A percentile compares a stretch with the other conserved stretches of the same genome.
Conservation (phyloP, 2,888 invertebrate species). For the Xylophagus ater region DNA sequence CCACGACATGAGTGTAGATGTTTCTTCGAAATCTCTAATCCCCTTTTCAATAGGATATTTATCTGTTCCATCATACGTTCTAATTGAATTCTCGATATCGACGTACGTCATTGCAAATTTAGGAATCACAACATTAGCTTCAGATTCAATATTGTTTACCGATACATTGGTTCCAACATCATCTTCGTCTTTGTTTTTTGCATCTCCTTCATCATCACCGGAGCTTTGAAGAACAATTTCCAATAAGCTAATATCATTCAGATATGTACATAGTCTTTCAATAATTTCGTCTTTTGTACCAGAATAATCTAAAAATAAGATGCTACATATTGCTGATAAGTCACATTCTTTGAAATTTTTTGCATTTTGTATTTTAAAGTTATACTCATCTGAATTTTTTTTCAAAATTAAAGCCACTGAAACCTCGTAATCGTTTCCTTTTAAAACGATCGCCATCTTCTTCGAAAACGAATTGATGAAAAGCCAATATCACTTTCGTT, state of each 20-base stretch:
- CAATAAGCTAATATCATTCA: no score
- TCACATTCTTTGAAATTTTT: not conserved
- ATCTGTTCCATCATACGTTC: not conserved
- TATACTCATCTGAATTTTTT: constrained; percentile 9
- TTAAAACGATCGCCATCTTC: constrained; percentile 14
- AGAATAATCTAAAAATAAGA: not conserved
- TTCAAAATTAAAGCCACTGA: constrained; percentile 13
- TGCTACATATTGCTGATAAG: not conserved
- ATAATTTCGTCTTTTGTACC: not conserved
- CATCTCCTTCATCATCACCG: not conserved
- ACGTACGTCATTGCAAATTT: not conserved
- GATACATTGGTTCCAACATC: not conserved
- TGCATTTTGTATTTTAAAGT: constrained; percentile 10
- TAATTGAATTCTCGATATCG: constrained; percentile 2
- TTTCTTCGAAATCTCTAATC: constrained; percentile 3
- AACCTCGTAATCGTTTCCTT: constrained; percentile 13
- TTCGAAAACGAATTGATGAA: constrained; percentile 14
- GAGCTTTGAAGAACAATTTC: no score
- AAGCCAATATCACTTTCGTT: constrained; percentile 1
- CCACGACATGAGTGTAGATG: not conserved
- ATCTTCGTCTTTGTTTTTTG: not conserved
- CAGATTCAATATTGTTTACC: not conserved
- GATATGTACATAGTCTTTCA: not conserved
- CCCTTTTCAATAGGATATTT: not conserved
- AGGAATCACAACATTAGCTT: not conserved